Base-by-base conservation (phyloP, 2,113 vertebrate species). In the Periophthalmodon schlosseri region DNA sequence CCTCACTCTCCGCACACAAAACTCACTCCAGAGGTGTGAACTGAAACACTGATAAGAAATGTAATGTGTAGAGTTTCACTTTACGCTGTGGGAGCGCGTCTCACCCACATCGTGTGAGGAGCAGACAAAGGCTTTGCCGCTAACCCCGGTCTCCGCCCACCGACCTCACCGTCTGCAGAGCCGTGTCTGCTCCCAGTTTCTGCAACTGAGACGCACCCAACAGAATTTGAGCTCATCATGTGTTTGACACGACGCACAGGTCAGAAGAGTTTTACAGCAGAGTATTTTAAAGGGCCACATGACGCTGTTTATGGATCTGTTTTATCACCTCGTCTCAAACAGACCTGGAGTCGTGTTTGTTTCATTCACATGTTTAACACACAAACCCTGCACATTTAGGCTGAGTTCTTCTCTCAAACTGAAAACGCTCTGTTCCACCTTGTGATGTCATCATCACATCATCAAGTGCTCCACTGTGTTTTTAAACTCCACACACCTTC, bases 81-180 rank as follows among this genome's bases (percentile, higher is more conserved):
- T n/a, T 54, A n/a, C 9, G 20, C 20, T 56, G 52, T 56, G 52
- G 18, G 18, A 18, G 18, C 4, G 4, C 1, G 50, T 20, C 11
- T n/a, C 8, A 56, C 8, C n/a, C 12, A 56, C n/a, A 56, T 24
- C 23, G 15, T 28, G 23, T 28, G 57, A 60, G 57, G 78, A 81
- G 86, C 76, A 90, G 80, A 91, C 91, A 85, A 91, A 92, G 88
- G 86, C 88, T 81, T 84, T 91, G 57, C 87, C 91, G 80, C 84
- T 87, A 89, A 90, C 90, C 88, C 87, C 88, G 89, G 71, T 72
- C 89, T 88, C 85, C 82, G 78, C 84, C 57, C 73, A 79, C 82
- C 75, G 80, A 82, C 85, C 76, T 72, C 69, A 77, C 64, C 67
- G 63, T 60, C 57, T 57, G n/a, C 28, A 28, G 8, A 57, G 57